Evolutionary conservation across 2,113 vertebrate genomes (phyloP).

Genomic region (Scomber scombrus): DNA sequence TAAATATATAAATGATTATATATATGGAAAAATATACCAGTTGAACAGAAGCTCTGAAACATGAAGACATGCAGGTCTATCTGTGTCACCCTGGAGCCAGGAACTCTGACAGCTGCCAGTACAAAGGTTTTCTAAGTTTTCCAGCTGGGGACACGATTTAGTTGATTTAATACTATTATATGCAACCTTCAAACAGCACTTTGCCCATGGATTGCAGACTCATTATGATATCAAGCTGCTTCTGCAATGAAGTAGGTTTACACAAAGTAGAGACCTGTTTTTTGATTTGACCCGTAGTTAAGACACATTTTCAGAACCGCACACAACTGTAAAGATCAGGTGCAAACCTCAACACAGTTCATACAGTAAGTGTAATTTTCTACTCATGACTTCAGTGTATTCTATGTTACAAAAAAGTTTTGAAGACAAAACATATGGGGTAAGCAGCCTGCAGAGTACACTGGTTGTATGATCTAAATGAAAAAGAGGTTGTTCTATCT

Average conservation of each 20-base stretch:
- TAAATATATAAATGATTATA: conserved; percentile 31
- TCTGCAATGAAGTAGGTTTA: background rate
- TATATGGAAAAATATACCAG: conserved; percentile 1
- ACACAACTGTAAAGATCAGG: background rate
- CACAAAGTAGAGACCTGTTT: conserved; percentile 6
- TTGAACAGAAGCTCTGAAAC: conserved; percentile 4
- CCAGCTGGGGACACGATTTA: conserved; percentile 5
- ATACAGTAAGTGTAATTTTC: background rate
- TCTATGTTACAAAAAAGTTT: background rate
- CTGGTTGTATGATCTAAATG: conserved; percentile 6
- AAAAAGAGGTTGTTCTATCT: background rate
- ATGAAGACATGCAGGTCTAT: background rate
- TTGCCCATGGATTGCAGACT: background rate
- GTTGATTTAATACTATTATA: conserved; percentile 10
- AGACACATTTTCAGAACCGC: background rate
- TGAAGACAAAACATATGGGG: background rate
- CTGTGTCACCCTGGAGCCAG: conserved; percentile 10
- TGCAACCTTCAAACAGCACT: conserved; percentile 11
- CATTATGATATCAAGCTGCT: background rate
- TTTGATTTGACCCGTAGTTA: background rate
- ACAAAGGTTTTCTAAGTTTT: conserved; percentile 27
- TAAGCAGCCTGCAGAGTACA: background rate
- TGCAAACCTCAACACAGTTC: background rate
- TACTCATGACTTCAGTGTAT: background rate
- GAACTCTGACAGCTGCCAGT: conserved; percentile 34